Conservation (phyloP, 2,113 vertebrate species). For the Malurus melanocephalus region DNA sequence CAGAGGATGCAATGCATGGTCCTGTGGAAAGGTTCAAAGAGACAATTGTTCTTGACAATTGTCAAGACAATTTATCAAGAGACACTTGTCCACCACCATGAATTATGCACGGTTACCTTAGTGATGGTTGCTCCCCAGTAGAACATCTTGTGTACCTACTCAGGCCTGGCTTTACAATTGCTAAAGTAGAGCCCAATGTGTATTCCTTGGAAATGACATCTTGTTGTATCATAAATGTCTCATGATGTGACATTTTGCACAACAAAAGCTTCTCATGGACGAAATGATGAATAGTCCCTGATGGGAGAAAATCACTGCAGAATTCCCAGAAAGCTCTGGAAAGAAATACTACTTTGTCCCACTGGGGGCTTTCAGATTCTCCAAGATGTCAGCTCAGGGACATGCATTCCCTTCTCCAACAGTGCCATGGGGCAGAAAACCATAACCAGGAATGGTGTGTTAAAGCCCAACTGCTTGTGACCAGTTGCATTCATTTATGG, state of each 20-base stretch:
- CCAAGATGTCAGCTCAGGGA: neutral
- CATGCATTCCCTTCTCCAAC: neutral
- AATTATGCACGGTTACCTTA: neutral
- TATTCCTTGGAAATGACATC: neutral
- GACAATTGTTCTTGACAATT: neutral
- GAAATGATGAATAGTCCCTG: neutral
- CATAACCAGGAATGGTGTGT: neutral
- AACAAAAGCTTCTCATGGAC: constrained; percentile 15
- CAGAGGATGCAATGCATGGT: neutral
- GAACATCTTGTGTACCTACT: neutral
- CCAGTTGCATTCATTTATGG: neutral
- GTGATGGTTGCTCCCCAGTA: neutral
- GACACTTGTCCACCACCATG: neutral
- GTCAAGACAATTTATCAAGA: neutral
- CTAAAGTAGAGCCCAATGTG: neutral
- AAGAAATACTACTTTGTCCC: neutral
- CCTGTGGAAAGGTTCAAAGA: neutral
- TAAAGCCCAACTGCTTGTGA: neutral
- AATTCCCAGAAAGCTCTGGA: neutral
- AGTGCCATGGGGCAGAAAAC: neutral
- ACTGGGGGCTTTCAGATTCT: neutral
- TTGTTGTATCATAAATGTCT: neutral
- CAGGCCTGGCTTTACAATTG: neutral
- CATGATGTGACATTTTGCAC: neutral
- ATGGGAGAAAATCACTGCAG: neutral